These are phyloP conservation scores for Daubentonia madagascariensis DNA, from an alignment of 2,113 vertebrate species.

Conservation along the genomic window DNA sequence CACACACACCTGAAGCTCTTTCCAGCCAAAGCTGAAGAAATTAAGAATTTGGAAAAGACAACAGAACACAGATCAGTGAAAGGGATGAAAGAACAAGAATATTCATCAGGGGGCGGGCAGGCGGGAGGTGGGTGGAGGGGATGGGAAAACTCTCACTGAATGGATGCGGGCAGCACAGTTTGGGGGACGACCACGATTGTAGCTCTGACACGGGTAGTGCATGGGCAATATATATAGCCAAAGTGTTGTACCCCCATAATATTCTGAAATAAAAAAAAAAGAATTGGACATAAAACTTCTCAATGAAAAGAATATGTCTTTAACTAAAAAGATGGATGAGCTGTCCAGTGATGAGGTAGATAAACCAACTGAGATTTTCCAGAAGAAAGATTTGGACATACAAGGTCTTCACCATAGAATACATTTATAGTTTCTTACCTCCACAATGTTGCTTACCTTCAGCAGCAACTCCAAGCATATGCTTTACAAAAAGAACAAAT, in stretches of 20 bases:
- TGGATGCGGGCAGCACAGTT: no score
- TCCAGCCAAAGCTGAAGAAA: constrained; percentile 89
- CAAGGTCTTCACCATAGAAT: constrained; percentile 86
- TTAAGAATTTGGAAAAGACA: constrained; percentile 84
- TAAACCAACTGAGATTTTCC: constrained; percentile 87
- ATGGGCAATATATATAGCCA: no score
- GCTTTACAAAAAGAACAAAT: constrained; percentile 90
- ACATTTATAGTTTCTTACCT: constrained; percentile 82
- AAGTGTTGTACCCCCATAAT: no score
- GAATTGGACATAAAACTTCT: constrained; percentile 91
- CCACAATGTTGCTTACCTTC: constrained; percentile 87
- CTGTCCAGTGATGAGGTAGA: constrained; percentile 89
- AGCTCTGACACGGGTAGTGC: no score
- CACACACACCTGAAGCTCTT: constrained; percentile 81
- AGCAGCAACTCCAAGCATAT: constrained; percentile 89
- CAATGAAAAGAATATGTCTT: constrained; percentile 89
- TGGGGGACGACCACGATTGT: no score
- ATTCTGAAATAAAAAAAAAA: no score
- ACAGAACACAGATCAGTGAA: constrained; percentile 86
- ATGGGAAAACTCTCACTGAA: no score
- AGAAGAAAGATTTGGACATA: constrained; percentile 93
- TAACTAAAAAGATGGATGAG: constrained; percentile 89
- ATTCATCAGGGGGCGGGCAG: no score
- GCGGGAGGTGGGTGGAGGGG: no score
- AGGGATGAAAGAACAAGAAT: constrained; percentile 92